phyloP scores from a whole-genome alignment of 2,797 vertebrate species.

The Amblyopsis hoosieri region DNA sequence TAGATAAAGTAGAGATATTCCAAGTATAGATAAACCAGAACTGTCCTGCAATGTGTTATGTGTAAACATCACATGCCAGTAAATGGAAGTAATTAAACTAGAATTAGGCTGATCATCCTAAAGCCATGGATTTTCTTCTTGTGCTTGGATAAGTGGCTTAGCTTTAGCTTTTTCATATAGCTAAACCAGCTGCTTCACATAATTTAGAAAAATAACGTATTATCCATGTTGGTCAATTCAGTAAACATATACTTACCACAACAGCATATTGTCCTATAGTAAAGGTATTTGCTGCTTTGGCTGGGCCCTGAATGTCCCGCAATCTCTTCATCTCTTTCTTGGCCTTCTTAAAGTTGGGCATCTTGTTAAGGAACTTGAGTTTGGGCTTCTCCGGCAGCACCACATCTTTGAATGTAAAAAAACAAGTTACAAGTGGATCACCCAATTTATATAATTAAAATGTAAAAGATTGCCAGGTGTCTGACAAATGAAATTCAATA shows the following conservation, averaged over 20 bases:
- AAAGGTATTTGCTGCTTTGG: slow-evolving; percentile 74
- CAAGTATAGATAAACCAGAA: no score
- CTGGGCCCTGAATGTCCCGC: slow-evolving; percentile 87
- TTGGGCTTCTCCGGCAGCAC: slow-evolving; percentile 84
- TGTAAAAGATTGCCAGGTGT: neutral
- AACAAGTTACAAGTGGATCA: neutral
- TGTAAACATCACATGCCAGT: no score
- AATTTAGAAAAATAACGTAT: no score
- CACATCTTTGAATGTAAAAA: slow-evolving; percentile 65
- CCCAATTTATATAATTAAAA: neutral
- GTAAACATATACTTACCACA: slow-evolving; percentile 79
- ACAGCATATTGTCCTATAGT: slow-evolving; percentile 86
- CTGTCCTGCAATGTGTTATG: no score
- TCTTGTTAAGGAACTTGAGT: slow-evolving; percentile 87
- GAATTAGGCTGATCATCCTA: no score
- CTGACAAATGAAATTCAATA: neutral
- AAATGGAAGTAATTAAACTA: no score
- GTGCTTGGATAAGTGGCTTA: no score
- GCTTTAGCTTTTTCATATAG: no score
- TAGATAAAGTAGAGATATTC: no score
- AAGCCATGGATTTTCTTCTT: no score
- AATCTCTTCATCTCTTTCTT: slow-evolving; percentile 83
- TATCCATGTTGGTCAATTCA: neutral
- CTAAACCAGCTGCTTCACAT: no score
- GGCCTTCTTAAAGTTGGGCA: slow-evolving; percentile 83